A percentile compares a stretch with the other conserved stretches of the same genome.
Evolutionary conservation across 2,888 invertebrate genomes (phyloP).

Genomic region (Sceliomorpha sp.): DNA sequence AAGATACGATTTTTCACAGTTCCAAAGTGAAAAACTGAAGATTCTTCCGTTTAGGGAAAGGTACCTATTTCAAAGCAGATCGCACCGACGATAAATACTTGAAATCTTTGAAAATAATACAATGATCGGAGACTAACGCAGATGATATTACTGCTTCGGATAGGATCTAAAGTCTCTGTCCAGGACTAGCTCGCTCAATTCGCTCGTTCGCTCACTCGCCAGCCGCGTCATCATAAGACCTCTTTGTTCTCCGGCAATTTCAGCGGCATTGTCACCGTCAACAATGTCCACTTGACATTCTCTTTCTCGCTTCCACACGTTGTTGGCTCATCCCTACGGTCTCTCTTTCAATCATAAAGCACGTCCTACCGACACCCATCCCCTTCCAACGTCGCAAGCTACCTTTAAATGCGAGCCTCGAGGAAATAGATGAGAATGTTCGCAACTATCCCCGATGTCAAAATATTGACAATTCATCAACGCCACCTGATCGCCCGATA

Average conservation of each 20-base stretch:
- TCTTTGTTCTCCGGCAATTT: slow-evolving; percentile 80
- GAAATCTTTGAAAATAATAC: slow-evolving; percentile 6
- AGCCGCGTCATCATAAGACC: slow-evolving; percentile 80
- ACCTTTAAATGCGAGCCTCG: slow-evolving; percentile 16
- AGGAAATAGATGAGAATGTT: slow-evolving; percentile 20
- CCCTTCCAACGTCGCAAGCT: slow-evolving; percentile 19
- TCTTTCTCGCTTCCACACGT: slow-evolving; percentile 74
- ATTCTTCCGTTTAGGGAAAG: no score
- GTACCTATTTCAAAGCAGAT: no score
- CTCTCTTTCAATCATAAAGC: slow-evolving; percentile 78
- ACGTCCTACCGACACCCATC: slow-evolving; percentile 65
- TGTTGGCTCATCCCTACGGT: slow-evolving; percentile 68
- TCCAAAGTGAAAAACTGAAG: no score
- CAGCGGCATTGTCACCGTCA: slow-evolving; percentile 80
- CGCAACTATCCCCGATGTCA: neutral
- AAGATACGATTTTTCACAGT: no score
- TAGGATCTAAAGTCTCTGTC: slow-evolving; percentile 61
- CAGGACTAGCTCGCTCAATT: slow-evolving; percentile 72
- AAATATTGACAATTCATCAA: neutral
- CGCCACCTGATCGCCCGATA: no score
- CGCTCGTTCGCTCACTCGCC: slow-evolving; percentile 68
- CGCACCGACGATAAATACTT: neutral
- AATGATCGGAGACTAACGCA: slow-evolving; percentile 1
- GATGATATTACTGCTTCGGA: slow-evolving; percentile 36
- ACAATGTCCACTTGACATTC: slow-evolving; percentile 80